Base-by-base conservation (phyloP, 2,888 invertebrate genomes). In the Anticlea derivata region DNA sequence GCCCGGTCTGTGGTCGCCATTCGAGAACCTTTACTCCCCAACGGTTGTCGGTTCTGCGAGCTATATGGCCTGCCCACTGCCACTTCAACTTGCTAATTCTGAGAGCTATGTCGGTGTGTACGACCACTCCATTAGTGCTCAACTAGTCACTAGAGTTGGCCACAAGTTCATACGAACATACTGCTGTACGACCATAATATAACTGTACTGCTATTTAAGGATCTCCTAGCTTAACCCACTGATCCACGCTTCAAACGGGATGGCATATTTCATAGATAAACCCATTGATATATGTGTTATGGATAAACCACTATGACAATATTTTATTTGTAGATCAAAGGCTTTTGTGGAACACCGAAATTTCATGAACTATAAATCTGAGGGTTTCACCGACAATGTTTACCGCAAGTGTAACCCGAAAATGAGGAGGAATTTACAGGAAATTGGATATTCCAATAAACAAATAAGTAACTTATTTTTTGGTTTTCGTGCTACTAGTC, bases 291-390 rank as follows among this genome's bases (percentile, higher is more conserved):
- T 11, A 31, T 40, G 22, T 31, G 31, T 24, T 41, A 13, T 33
- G 31, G 57, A 58, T 58, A 58, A 60, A 49, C 53, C 55, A 33
- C 50, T 38, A 47, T 53, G 37, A 37, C 52, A 17, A 47, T 59
- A 58, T 51, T 57, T 53, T 60, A 55, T 60, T 58, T 46, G 38
- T 38, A 30, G 55, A 51, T 57, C 52, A 60, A 46, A 53, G 43
- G 55, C 48, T 57, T 52, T 55, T 37, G 55, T 33, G 46, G 12
- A 40, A 12, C n/a, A 31, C 20, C 10, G 5, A 45, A 39, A 37
- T 47, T 13, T 27, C 34, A 29, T 40, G n/a, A 48, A 23, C 40
- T 34, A 48, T 40, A 48, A 48, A 35, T 26, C n/a, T 35, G 24
- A 10, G 8, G 24, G 48, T 22, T 38, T 35, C 7, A 35, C 13